Percentiles rank a stretch among this genome's conserved stretches.
These are phyloP conservation scores for Pocillopora meandrina DNA, from an alignment of 92 coral and sea anemone genomes.

Conservation along the genomic window DNA sequence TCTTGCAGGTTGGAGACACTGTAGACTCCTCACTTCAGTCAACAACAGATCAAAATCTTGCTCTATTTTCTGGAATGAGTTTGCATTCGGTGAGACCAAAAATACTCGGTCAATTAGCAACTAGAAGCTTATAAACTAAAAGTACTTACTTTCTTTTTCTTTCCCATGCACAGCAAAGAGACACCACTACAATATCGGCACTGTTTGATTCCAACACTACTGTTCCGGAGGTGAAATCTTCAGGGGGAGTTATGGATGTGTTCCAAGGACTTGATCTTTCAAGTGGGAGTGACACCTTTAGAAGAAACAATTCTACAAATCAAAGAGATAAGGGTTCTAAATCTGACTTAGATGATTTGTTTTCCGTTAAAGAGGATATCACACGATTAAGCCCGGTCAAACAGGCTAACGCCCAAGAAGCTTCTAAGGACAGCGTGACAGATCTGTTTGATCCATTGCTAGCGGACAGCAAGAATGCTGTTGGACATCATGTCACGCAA, in stretches of 20 bases:
- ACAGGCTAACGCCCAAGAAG: background rate
- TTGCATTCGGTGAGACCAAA: conserved; percentile 29
- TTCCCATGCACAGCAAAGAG: background rate
- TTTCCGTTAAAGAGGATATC: background rate
- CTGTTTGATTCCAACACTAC: background rate
- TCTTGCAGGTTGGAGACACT: background rate
- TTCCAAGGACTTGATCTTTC: conserved; percentile 19
- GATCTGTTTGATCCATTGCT: conserved; percentile 41
- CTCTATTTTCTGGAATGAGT: conserved; percentile 48
- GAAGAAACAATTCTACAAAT: background rate
- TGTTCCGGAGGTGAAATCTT: background rate
- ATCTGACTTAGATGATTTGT: conserved; percentile 27
- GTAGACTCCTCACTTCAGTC: background rate
- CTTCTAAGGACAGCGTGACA: conserved; percentile 2
- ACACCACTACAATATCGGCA: background rate
- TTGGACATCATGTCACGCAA: conserved; percentile 5
- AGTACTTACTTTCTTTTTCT: background rate
- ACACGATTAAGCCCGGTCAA: background rate
- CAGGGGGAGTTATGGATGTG: background rate
- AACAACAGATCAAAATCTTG: background rate
- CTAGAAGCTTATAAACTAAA: background rate
- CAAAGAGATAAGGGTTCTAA: background rate
- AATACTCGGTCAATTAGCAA: background rate
- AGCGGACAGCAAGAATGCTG: background rate
- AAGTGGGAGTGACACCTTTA: background rate